Base-by-base conservation (phyloP, 2,888 invertebrate genomes). In the Chironomus riparius region DNA sequence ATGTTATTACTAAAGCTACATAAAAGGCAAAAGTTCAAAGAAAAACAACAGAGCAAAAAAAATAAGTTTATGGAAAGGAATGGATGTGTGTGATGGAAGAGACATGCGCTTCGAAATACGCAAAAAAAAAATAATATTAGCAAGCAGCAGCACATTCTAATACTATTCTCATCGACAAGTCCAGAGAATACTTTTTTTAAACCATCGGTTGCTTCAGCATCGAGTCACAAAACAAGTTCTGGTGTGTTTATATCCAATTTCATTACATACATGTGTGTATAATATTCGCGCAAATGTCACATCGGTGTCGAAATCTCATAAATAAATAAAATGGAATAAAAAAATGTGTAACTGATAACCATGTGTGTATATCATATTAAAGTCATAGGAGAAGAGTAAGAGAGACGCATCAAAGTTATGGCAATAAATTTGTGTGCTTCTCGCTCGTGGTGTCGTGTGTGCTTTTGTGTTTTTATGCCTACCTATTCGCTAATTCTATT, bases 101-200 rank as follows among this genome's bases (percentile, higher is more conserved):
- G 65, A 65, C 65, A 65, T 65, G 65, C 65, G 65, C 65, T 65
- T 65, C 22, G 12, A 65, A 65, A 65, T 65, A 65, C 65, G 65
- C 65, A 65, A 65, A 65, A 65, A 65, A 56, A n/a, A 2, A 7
- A 15, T 1, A 15, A 3, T 56, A 4, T 15, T 3, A 28, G n/a
- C 13, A n/a, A 24, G 13, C 7, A 38, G 21, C 21, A 65, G 21
- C 24, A 21, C 24, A 65, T 65, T 65, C 65, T 65, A 65, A 56
- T 56, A n/a, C n/a, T n/a, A 18, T 56, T 56, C 15, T 38, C 38
- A 38, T 38, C 38, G 38, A 38, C 38, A 38, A 38, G 56, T 18
- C 18, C 56, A 15, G 56, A 50, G 50, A 50, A n/a, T 15, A n/a
- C 6, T 56, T 56, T 56, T 56, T 50, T 50, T 50, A 15, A 15